A percentile compares a stretch with the other conserved stretches of the same genome.
Evolutionary conservation across 2,888 invertebrate genomes (phyloP).

Genomic region (Phytoseiulus persimilis): DNA sequence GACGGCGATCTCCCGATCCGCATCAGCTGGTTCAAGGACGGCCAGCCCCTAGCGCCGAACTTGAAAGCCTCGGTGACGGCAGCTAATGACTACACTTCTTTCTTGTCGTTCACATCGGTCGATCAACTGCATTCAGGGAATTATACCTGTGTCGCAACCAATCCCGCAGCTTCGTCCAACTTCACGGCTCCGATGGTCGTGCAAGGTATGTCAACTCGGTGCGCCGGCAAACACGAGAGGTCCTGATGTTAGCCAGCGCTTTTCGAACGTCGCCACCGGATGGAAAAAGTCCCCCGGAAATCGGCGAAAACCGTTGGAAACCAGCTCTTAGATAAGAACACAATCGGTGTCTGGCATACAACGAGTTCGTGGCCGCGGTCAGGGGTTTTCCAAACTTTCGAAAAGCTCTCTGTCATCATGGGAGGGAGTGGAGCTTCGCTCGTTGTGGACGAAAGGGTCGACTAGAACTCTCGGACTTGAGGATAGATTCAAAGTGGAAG

Average conservation of each 20-base stretch:
- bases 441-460: too few species aligned
- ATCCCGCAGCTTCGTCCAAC: conserved; percentile 45
- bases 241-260: conserved; percentile 41
- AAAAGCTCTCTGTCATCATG: too few species aligned
- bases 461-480: not conserved
- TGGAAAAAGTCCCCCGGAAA: too few species aligned
- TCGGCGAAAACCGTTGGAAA: too few species aligned
- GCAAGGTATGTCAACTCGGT: conserved; percentile 44
- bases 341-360: too few species aligned
- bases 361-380: too few species aligned
- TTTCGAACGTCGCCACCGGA: not conserved
- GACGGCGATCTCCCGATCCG: conserved; percentile 46
- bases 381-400: too few species aligned
- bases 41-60: conserved; percentile 46
- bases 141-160: conserved; percentile 46
- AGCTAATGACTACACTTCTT: conserved; percentile 45
- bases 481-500: not conserved
- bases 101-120: conserved; percentile 44
- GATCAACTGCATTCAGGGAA: conserved; percentile 45
- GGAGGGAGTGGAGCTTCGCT: too few species aligned
- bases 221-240: conserved; percentile 41
- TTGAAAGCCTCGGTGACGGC: conserved; percentile 43
- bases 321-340: too few species aligned
- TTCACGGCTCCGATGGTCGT: conserved; percentile 45
- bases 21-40: conserved; percentile 50